Evolutionary conservation across 2,888 invertebrate species (phyloP).

Genomic region (Balanococcus diminutus): DNA sequence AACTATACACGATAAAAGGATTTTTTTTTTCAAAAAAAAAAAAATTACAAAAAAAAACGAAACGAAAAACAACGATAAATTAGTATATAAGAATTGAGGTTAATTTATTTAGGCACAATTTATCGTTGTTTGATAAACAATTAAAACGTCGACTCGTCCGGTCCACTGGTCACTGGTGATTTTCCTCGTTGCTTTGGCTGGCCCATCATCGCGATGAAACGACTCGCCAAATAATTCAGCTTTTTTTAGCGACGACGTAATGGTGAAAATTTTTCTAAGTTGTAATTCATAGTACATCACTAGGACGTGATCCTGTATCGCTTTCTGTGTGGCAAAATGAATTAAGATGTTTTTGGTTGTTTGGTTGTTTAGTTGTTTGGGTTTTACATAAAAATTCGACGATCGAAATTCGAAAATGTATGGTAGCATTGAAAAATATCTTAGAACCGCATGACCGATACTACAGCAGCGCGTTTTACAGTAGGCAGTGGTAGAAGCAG

Average conservation of each 20-base stretch:
- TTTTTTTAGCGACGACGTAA: not conserved
- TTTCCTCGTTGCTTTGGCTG: not conserved
- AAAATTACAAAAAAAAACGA: too few relatives aligned
- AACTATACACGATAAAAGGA: not conserved
- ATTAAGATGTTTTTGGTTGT: not conserved
- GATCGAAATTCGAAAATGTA: not conserved
- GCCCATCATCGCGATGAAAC: not conserved
- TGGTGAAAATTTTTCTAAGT: not conserved
- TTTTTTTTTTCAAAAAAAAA: not conserved
- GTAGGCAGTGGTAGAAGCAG: conserved; percentile 54
- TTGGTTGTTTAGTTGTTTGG: too few relatives aligned
- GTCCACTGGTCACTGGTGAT: not conserved
- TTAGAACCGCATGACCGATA: conserved; percentile 3
- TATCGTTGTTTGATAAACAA: not conserved
- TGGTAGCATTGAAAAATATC: conserved; percentile 29
- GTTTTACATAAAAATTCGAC: not conserved
- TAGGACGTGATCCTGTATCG: conserved; percentile 19
- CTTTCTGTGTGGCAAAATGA: conserved; percentile 19
- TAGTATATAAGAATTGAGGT: not conserved
- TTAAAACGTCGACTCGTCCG: not conserved
- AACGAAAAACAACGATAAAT: not conserved
- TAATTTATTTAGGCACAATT: conserved; percentile 13
- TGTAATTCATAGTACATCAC: not conserved
- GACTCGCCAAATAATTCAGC: not conserved
- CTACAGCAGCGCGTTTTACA: conserved; percentile 41